Base-by-base conservation (phyloP, 2,113 vertebrate species). In the Platycercus adscitus region DNA sequence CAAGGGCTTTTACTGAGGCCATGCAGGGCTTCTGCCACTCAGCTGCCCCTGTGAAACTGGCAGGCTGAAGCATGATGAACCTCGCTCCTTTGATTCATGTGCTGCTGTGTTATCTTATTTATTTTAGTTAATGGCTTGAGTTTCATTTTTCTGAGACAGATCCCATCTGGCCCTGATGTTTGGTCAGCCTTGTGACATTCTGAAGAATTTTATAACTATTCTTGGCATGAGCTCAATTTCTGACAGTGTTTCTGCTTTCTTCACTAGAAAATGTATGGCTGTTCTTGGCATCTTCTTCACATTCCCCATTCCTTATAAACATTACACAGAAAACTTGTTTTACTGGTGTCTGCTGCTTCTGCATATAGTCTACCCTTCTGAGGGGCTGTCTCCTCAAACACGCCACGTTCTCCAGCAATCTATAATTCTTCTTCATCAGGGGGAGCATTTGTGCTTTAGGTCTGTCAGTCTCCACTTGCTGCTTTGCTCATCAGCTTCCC, bases 141-240 rank as follows among this genome's bases (percentile, higher is more conserved):
- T 58, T 58, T 35, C 33, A 35, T 93, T 84, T 91, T 78, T 84
- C 86, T 87, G 86, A 95, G 94, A 87, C 82, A 90, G 58, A 73
- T 93, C 83, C 95, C 95, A 97, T 96, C 94, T 94, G 94, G 93
- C 86, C 93, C 86, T 95, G 88, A 93, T 93, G 88, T 96, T 96
- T 94, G 93, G 88, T 97, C 96, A 95, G 94, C 63, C 63, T 93
- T 82, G 80, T 96, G 94, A 91, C 76, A 96, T 94, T 95, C 85
- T 91, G 58, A 92, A 87, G 93, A 88, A 89, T 73, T 87, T 96
- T 95, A 44, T 96, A 89, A 95, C 94, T 94, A 64, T 91, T 92
- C 85, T 72, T 96, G 86, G 91, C 78, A 50, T 25, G 58, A 85
- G 80, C 82, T 96, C 86, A 93, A 89, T 52, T 97, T 92, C 83